phyloP scores from a whole-genome alignment of 1,140 invertebrate species.

The Papilio helenus region DNA sequence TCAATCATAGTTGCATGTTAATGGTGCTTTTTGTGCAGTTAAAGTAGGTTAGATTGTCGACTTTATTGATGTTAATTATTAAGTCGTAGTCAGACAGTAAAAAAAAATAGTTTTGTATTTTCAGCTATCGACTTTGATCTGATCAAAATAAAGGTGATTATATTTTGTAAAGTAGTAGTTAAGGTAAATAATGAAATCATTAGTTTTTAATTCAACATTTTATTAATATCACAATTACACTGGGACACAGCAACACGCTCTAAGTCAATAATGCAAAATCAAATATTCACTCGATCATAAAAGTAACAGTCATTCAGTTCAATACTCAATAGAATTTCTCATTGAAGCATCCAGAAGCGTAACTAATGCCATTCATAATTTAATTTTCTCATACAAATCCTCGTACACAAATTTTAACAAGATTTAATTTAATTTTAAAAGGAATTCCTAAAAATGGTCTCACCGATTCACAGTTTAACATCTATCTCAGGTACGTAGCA shows the following conservation, averaged over 20 bases:
- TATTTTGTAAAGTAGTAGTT: neutral
- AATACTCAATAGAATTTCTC: slow-evolving; percentile 43
- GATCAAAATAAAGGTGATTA: neutral
- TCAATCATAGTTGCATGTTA: slow-evolving; percentile 6
- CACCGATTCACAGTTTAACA: slow-evolving; percentile 62
- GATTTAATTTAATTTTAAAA: slow-evolving; percentile 41
- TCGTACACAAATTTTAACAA: slow-evolving; percentile 31
- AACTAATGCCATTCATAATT: slow-evolving; percentile 49
- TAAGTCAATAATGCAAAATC: slow-evolving; percentile 61
- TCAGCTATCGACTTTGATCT: neutral
- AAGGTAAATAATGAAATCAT: slow-evolving; percentile 28
- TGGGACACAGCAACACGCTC: slow-evolving; percentile 63
- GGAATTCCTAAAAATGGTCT: slow-evolving; percentile 59
- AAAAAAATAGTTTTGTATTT: neutral
- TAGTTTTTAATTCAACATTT: slow-evolving; percentile 65
- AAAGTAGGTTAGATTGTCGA: slow-evolving; percentile 3
- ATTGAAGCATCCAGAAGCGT: slow-evolving; percentile 46
- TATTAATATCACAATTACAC: slow-evolving; percentile 82
- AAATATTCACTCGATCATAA: slow-evolving; percentile 55
- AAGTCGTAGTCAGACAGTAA: neutral
- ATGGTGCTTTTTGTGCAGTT: neutral
- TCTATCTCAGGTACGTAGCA: slow-evolving; percentile 73
- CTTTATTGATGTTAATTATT: neutral
- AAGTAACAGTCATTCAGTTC: slow-evolving; percentile 50
- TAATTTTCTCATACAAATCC: slow-evolving; percentile 40